Evolutionary conservation across 2,888 invertebrate genomes (phyloP).

Genomic region (Saturnia pavonia): DNA sequence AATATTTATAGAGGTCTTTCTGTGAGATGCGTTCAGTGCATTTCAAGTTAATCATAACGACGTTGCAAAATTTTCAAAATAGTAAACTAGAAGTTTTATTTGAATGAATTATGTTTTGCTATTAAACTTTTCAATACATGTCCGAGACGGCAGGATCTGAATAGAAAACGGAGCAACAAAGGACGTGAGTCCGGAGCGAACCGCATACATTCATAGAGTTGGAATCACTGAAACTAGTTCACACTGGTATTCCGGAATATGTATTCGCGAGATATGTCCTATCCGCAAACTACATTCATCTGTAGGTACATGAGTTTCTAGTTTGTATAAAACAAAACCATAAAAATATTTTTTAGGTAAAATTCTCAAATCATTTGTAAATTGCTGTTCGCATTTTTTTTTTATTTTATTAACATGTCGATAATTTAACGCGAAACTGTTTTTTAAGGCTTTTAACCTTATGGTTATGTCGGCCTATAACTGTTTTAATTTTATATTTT

Average conservation of each 20-base stretch:
- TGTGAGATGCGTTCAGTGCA: neutral
- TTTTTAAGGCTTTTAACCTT: too few relatives aligned
- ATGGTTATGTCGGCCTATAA: too few relatives aligned
- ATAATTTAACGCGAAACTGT: neutral
- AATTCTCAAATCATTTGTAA: neutral
- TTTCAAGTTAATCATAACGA: neutral
- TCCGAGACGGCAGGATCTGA: constrained; percentile 34
- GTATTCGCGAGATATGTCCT: constrained; percentile 19
- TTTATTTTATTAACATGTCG: neutral
- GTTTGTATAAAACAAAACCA: neutral
- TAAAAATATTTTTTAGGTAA: neutral
- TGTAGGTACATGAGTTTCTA: neutral
- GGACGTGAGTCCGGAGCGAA: constrained; percentile 38
- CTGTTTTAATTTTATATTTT: too few relatives aligned
- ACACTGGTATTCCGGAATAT: constrained; percentile 30
- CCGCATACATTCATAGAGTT: constrained; percentile 44
- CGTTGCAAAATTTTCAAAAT: constrained; percentile 22
- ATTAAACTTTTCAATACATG: constrained; percentile 5
- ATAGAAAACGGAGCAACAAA: constrained; percentile 46
- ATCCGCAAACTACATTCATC: neutral
- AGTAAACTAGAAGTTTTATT: constrained; percentile 21
- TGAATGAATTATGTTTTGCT: constrained; percentile 3
- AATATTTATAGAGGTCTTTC: too few relatives aligned
- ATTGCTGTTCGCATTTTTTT: neutral
- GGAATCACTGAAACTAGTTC: constrained; percentile 36